phyloP scores from a whole-genome alignment of 1,140 invertebrate species.

The Wiebesia pumilae region DNA sequence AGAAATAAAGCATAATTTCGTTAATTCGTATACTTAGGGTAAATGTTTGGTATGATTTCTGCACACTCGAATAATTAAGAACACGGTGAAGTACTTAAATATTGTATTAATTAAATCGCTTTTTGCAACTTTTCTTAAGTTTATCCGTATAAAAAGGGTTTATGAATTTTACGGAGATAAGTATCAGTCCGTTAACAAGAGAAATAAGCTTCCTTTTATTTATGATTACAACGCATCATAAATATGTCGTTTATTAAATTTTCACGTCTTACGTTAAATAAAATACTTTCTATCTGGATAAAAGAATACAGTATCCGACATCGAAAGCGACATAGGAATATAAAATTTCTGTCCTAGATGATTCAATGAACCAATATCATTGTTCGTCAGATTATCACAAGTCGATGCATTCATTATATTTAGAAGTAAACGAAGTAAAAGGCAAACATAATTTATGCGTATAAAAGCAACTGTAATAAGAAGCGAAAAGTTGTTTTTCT shows the following conservation, averaged over 20 bases:
- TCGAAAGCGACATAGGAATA: not conserved
- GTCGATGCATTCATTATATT: not conserved
- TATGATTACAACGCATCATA: not conserved
- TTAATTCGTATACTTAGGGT: too few relatives aligned
- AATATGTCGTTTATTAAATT: not conserved
- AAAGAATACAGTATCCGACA: not conserved
- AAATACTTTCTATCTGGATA: not conserved
- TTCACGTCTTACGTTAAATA: not conserved
- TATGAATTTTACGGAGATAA: too few relatives aligned
- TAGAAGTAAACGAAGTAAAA: not conserved
- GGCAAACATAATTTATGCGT: not conserved
- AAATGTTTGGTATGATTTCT: too few relatives aligned
- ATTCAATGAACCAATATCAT: not conserved
- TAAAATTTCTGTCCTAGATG: not conserved
- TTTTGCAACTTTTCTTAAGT: too few relatives aligned
- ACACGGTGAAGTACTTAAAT: too few relatives aligned
- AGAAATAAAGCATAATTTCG: too few relatives aligned
- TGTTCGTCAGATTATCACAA: not conserved
- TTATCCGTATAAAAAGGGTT: too few relatives aligned
- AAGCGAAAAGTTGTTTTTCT: not conserved
- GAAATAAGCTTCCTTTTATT: not conserved
- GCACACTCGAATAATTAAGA: too few relatives aligned
- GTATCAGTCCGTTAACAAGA: not conserved
- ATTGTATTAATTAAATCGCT: too few relatives aligned
- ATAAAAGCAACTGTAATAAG: not conserved